Evolutionary conservation across 2,113 vertebrate genomes (phyloP).

Genomic region (Trematomus loennbergii): DNA sequence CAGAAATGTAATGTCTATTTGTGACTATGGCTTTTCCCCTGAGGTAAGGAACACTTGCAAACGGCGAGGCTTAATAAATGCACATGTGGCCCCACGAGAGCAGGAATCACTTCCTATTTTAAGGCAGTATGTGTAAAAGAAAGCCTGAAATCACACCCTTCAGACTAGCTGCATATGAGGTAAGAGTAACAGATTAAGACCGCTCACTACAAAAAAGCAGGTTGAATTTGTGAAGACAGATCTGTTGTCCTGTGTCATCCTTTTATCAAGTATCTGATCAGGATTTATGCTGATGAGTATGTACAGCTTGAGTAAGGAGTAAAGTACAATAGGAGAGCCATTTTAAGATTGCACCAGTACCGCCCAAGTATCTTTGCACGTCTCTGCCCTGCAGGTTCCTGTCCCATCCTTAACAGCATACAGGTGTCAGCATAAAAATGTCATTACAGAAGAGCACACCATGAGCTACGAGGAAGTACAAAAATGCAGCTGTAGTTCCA

Average conservation of each 20-base stretch:
- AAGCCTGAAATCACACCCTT: not conserved
- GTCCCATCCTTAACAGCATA: not conserved
- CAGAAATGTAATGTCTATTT: not conserved
- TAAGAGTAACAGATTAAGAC: too few species aligned
- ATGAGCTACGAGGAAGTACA: slow-evolving; percentile 30
- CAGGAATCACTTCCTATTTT: not conserved
- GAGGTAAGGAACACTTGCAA: not conserved
- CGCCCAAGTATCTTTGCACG: too few species aligned
- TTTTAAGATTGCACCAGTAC: not conserved
- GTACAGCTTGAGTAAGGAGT: not conserved
- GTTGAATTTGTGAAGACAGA: too few species aligned
- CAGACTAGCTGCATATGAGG: not conserved
- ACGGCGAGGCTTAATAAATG: not conserved
- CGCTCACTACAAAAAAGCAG: too few species aligned
- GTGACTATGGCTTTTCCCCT: not conserved
- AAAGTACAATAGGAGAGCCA: not conserved
- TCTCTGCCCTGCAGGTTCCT: not conserved
- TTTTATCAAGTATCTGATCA: not conserved
- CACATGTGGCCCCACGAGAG: not conserved
- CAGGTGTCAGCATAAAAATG: not conserved
- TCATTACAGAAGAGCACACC: not conserved
- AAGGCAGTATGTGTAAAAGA: not conserved
- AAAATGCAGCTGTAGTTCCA: slow-evolving; percentile 17
- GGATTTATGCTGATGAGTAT: not conserved
- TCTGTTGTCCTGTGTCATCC: too few species aligned